Conservation (phyloP, 1,140 invertebrate species). For the Myzus persicae region DNA sequence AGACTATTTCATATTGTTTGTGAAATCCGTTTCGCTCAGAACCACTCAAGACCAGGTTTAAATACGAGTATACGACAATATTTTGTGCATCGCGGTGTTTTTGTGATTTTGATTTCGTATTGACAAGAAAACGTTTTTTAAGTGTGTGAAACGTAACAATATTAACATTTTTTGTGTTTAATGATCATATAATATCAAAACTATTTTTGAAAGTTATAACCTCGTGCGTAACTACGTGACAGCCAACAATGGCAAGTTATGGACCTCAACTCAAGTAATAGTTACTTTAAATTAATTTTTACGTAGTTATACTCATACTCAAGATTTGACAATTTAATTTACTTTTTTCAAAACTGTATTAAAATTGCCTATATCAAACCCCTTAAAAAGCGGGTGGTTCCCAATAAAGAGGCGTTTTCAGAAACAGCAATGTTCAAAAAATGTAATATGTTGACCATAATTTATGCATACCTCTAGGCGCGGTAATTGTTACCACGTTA, state of each 20-base stretch:
- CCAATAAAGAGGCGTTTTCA: too few species aligned
- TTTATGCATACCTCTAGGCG: conserved; percentile 28
- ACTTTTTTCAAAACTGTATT: conserved; percentile 6
- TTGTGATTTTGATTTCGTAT: not conserved
- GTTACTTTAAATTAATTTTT: not conserved
- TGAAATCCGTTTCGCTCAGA: not conserved
- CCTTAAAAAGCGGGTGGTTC: not conserved
- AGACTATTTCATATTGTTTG: not conserved
- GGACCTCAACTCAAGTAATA: too few species aligned
- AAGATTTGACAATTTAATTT: not conserved
- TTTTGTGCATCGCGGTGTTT: not conserved
- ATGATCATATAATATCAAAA: not conserved
- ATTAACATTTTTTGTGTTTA: not conserved
- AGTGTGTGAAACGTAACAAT: not conserved
- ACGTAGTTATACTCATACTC: too few species aligned
- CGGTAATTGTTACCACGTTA: not conserved
- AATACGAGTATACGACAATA: not conserved
- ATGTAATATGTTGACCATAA: not conserved
- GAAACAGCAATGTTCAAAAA: not conserved
- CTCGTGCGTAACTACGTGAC: too few species aligned
- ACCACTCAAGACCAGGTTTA: not conserved
- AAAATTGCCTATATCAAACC: not conserved
- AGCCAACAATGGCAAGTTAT: not conserved
- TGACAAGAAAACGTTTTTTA: not conserved
- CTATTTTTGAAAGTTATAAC: too few species aligned